Evolutionary conservation across 2,888 invertebrate species (phyloP).

Genomic region (Spodoptera exigua): DNA sequence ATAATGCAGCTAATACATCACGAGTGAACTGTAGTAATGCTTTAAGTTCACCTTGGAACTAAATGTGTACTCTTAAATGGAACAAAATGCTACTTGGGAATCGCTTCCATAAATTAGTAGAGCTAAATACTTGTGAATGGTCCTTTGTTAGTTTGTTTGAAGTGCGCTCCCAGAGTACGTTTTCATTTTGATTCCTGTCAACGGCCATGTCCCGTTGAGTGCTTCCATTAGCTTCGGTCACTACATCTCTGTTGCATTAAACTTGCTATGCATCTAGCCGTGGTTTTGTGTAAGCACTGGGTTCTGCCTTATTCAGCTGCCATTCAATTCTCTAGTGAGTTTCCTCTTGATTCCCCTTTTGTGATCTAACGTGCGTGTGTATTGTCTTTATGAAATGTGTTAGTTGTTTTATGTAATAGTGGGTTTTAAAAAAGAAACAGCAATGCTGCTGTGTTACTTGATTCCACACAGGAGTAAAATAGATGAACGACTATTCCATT

Average conservation of each 20-base stretch:
- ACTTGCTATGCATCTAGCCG: conserved; percentile 40
- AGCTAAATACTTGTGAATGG: conserved; percentile 16
- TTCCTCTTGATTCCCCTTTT: conserved; percentile 26
- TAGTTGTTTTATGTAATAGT: conserved; percentile 6
- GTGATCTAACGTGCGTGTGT: conserved; percentile 16
- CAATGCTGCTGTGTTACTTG: too few species aligned
- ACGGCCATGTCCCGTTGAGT: conserved; percentile 48
- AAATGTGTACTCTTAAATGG: too few species aligned
- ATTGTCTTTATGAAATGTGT: conserved; percentile 20
- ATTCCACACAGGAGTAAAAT: too few species aligned
- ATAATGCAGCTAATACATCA: too few species aligned
- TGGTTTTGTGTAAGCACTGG: conserved; percentile 34
- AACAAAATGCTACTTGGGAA: too few species aligned
- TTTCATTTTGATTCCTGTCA: conserved; percentile 55
- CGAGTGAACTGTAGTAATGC: too few species aligned
- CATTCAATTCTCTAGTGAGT: conserved; percentile 21
- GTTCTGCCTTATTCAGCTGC: conserved; percentile 32
- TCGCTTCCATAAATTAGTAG: conserved; percentile 9
- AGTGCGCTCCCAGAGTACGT: conserved; percentile 29
- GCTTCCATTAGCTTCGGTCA: conserved; percentile 54
- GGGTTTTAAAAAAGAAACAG: background rate
- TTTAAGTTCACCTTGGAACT: too few species aligned
- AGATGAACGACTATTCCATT: too few species aligned
- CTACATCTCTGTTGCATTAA: conserved; percentile 40
- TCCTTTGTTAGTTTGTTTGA: conserved; percentile 46